Evolutionary conservation across 2,888 invertebrate species (phyloP).

Genomic region (Xestia c-nigrum): DNA sequence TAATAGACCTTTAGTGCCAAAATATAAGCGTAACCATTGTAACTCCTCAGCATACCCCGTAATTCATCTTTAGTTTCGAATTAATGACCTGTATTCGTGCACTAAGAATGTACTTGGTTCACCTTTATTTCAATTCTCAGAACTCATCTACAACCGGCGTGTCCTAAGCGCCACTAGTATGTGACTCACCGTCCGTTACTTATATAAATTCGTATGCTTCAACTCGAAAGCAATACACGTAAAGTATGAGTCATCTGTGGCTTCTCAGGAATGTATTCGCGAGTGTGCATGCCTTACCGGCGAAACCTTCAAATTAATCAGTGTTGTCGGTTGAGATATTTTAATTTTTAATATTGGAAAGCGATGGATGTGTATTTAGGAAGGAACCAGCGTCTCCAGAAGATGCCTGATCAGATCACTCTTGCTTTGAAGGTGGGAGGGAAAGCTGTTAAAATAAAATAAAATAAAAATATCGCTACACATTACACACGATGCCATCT

Average conservation of each 20-base stretch:
- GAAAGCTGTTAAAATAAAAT: too few species aligned
- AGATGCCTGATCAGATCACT: too few species aligned
- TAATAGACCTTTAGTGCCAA: neutral
- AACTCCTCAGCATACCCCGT: neutral
- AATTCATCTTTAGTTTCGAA: neutral
- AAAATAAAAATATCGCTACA: too few species aligned
- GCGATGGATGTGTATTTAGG: too few species aligned
- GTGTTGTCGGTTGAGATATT: neutral
- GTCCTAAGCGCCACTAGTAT: slow-evolving; percentile 31
- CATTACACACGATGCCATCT: too few species aligned
- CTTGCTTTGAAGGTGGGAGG: too few species aligned
- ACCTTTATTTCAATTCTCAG: slow-evolving; percentile 27
- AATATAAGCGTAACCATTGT: neutral
- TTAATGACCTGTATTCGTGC: slow-evolving; percentile 33
- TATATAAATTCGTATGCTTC: slow-evolving; percentile 54
- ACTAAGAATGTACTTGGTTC: slow-evolving; percentile 28
- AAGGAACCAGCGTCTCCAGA: too few species aligned
- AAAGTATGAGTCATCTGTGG: slow-evolving; percentile 48
- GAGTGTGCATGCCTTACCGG: neutral
- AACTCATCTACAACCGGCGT: slow-evolving; percentile 19
- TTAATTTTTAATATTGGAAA: too few species aligned
- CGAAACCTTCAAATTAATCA: slow-evolving; percentile 1
- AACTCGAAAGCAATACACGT: slow-evolving; percentile 50
- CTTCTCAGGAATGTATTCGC: slow-evolving; percentile 41
- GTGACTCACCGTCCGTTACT: slow-evolving; percentile 30